phyloP scores from a whole-genome alignment of 1,140 invertebrate genomes.

The Drosophila trapezifrons region DNA sequence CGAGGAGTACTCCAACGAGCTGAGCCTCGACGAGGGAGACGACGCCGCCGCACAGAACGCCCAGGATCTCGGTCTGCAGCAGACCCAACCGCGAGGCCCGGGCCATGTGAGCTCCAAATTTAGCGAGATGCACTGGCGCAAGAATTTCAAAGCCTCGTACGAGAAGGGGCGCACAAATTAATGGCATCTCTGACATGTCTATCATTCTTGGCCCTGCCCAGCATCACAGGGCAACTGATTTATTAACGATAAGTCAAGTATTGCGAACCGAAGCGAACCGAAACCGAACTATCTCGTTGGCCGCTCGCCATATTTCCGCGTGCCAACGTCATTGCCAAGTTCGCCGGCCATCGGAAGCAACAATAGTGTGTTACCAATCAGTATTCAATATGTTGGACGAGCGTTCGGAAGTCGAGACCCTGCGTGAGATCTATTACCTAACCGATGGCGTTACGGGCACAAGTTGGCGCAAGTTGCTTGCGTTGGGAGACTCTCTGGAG shows the following conservation, averaged over 20 bases:
- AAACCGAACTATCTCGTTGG: slow-evolving; percentile 41
- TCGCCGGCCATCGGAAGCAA: slow-evolving; percentile 22
- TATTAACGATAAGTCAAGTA: slow-evolving; percentile 45
- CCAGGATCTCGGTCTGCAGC: slow-evolving; percentile 16
- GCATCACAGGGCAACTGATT: slow-evolving; percentile 27
- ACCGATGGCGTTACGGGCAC: slow-evolving; percentile 24
- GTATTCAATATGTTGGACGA: slow-evolving; percentile 65
- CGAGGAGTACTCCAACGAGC: slow-evolving; percentile 70
- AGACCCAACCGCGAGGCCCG: slow-evolving; percentile 19
- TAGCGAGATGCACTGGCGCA: slow-evolving; percentile 71
- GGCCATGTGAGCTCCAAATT: slow-evolving; percentile 57
- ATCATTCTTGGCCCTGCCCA: slow-evolving; percentile 17
- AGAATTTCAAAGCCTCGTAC: slow-evolving; percentile 65
- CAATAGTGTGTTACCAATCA: slow-evolving; percentile 26
- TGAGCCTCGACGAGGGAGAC: slow-evolving; percentile 47
- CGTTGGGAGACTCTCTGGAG: slow-evolving; percentile 53
- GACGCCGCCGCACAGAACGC: slow-evolving; percentile 11
- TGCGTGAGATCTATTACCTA: slow-evolving; percentile 64
- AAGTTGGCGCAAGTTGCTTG: slow-evolving; percentile 64
- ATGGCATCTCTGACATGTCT: slow-evolving; percentile 10
- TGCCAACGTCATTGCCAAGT: slow-evolving; percentile 54
- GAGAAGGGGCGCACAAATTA: slow-evolving; percentile 65
- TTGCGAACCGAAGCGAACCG: slow-evolving; percentile 39
- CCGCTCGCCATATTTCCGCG: slow-evolving; percentile 60
- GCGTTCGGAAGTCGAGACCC: slow-evolving; percentile 45